Conservation (phyloP, 2,113 vertebrate species). For the Antechinus stuartii region DNA sequence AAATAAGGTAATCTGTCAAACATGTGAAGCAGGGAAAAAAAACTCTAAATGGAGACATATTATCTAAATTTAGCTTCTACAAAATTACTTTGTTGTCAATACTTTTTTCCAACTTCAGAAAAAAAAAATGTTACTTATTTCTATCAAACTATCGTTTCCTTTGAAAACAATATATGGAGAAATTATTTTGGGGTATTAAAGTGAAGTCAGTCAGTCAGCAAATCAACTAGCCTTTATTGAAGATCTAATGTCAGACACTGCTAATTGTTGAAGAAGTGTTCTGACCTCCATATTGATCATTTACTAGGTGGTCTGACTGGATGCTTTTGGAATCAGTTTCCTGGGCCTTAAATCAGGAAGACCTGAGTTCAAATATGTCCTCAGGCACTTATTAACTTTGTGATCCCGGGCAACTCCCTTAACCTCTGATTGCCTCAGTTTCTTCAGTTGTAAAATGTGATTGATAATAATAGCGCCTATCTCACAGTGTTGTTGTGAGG, state of each 20-base stretch:
- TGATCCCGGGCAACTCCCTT: neutral
- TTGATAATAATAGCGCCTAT: neutral
- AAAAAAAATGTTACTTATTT: neutral
- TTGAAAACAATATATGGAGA: neutral
- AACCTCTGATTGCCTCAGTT: neutral
- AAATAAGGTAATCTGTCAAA: constrained; percentile 9
- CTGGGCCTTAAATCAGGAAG: neutral
- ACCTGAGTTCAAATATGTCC: neutral
- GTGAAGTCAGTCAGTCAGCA: neutral
- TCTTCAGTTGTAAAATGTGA: neutral
- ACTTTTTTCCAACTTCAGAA: neutral
- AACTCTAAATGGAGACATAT: neutral
- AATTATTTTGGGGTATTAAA: neutral
- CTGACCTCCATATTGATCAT: neutral
- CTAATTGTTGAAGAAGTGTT: neutral
- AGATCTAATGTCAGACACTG: neutral
- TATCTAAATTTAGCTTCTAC: neutral
- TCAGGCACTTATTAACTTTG: neutral
- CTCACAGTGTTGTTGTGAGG: neutral
- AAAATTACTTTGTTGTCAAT: neutral
- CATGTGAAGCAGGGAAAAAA: neutral
- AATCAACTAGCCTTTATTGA: neutral
- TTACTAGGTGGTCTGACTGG: neutral
- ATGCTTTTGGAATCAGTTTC: neutral
- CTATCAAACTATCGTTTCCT: neutral